Base-by-base conservation (phyloP, 2,888 invertebrate genomes). In the Lasiommata megera region DNA sequence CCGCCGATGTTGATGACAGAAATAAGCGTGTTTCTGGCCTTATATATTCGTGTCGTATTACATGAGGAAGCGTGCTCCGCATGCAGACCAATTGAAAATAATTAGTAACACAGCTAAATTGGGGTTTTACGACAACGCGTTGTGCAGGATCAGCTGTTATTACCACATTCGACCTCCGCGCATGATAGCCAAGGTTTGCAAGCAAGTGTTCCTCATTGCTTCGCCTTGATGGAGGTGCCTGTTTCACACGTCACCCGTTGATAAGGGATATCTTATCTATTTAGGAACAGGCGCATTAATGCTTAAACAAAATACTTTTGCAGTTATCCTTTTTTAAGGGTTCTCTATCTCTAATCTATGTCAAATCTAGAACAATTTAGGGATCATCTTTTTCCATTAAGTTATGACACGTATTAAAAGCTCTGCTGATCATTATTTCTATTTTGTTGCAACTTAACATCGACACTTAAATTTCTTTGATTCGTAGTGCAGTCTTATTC, bases 201-300 rank as follows among this genome's bases (percentile, higher is more conserved):
- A 1, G 2, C 12, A 28, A 28, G 50, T 50, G 48, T 48, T 55
- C 46, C 44, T 56, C 28, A 34, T 58, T 28, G 31, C 12, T 40
- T 48, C 14, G 12, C 31, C 48, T 48, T 47, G 12, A 14, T 14
- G 23, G 6, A 36, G n/a, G 18, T 8, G 12, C n/a, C 17, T 29
- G 1, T 1, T 12, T 7, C 0, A 9, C 36, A 8, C 9, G 3
- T 23, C 17, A 3, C 1, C 29, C n/a, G 14, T n/a, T 48, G 12
- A 48, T 47, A 18, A n/a, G n/a, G n/a, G 11, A 29, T 36, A 7
- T 18, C 17, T 48, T 1, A 48, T 36, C 16, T 44, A 44, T 29
- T 3, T 8, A 44, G 44, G 44, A 44, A 29, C 8, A 16, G 29
- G 23, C 23, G 5, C 23, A 23, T 3, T 23, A 2, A 23, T 23